Evolutionary conservation across 2,113 vertebrate species (phyloP).

Genomic region (Craseonycteris thonglongyai): DNA sequence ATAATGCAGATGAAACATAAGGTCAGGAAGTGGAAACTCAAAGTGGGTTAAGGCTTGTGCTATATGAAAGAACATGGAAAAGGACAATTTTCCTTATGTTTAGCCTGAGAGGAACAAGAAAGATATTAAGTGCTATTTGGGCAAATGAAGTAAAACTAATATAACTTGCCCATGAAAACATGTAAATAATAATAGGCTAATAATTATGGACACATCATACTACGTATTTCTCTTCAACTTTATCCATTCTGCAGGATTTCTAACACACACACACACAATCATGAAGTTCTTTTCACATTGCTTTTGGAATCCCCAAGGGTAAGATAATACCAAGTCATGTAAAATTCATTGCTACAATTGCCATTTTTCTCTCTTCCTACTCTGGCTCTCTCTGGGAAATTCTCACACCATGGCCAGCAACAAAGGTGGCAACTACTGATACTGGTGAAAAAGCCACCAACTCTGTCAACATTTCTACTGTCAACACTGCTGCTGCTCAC

Average conservation of each 20-base stretch:
- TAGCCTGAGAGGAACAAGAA: neutral
- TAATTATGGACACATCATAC: neutral
- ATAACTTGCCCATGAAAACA: neutral
- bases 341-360: neutral
- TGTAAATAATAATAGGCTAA: neutral
- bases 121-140: neutral
- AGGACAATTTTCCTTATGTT: neutral
- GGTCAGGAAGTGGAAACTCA: neutral
- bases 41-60: neutral
- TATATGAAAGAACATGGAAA: neutral
- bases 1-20: neutral
- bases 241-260: neutral
- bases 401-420: neutral
- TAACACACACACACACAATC: neutral
- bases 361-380: neutral
- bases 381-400: neutral
- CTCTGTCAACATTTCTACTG: neutral
- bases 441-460: neutral
- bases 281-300: neutral
- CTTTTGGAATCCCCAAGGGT: neutral
- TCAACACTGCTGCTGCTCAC: neutral
- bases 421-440: neutral
- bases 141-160: neutral
- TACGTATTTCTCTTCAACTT: neutral
- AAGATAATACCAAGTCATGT: neutral